Percentiles rank a stretch among this genome's conserved stretches.
phyloP scores from a whole-genome alignment of 2,113 vertebrate species.

The Mobula birostris region DNA sequence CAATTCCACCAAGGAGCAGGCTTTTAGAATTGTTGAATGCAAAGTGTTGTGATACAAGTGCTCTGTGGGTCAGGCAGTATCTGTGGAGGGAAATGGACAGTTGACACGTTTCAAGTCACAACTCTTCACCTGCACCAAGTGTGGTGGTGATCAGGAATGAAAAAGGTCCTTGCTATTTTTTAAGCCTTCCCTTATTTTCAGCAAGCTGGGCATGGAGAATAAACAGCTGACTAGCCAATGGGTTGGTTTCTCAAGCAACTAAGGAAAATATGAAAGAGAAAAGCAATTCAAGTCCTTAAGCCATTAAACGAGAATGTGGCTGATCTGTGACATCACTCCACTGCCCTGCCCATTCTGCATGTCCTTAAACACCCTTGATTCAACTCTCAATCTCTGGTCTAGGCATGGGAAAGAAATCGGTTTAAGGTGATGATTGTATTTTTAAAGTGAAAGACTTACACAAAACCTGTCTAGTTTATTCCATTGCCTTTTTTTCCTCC shows the following conservation, averaged over 20 bases:
- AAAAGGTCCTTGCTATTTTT: not conserved
- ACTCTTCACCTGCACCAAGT: not conserved
- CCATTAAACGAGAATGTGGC: too few relatives aligned
- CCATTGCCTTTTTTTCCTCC: not conserved
- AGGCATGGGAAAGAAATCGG: not conserved
- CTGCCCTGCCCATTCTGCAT: too few relatives aligned
- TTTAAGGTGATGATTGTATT: not conserved
- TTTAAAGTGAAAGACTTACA: not conserved
- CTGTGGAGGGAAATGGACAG: too few relatives aligned
- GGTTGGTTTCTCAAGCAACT: not conserved
- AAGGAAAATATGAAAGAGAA: not conserved
- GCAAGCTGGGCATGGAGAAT: not conserved
- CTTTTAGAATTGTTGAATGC: not conserved
- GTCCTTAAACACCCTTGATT: too few relatives aligned
- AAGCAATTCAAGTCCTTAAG: too few relatives aligned
- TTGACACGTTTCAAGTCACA: too few relatives aligned
- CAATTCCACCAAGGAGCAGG: not conserved
- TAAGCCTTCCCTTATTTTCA: not conserved
- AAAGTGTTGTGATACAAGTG: too few relatives aligned
- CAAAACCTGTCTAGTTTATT: not conserved
- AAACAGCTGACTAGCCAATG: not conserved
- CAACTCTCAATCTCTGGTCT: too few relatives aligned
- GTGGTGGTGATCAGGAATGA: not conserved
- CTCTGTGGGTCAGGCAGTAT: too few relatives aligned
- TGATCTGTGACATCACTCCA: too few relatives aligned